Percentiles rank a stretch among this genome's conserved stretches.
Conservation (phyloP, 2,797 vertebrate species). For the Nannoperca obscura region DNA sequence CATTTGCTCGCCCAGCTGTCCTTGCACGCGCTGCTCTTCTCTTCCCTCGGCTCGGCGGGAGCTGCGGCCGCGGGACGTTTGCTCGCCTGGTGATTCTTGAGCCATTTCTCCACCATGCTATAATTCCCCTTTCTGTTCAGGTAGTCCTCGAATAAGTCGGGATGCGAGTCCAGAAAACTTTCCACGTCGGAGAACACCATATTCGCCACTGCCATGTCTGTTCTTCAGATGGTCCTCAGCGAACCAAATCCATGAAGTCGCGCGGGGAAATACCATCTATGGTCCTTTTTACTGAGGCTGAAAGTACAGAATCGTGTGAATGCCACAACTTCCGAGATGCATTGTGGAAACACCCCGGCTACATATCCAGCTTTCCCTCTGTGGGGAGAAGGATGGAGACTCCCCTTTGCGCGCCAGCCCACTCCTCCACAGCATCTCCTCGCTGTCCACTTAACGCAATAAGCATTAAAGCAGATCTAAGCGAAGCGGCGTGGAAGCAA, state of each 20-base stretch:
- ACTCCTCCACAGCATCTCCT: constrained; percentile 57
- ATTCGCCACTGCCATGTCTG: constrained; percentile 85
- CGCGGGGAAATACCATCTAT: constrained; percentile 77
- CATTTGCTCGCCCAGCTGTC: constrained; percentile 86
- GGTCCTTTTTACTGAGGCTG: constrained; percentile 57
- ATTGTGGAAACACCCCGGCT: constrained; percentile 53
- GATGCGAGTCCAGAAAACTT: constrained; percentile 96
- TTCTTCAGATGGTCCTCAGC: constrained; percentile 67
- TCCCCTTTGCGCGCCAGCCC: constrained; percentile 66
- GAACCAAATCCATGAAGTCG: constrained; percentile 71
- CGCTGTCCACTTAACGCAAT: neutral
- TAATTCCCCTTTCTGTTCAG: constrained; percentile 91
- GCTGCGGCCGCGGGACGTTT: constrained; percentile 68
- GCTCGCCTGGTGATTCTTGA: constrained; percentile 86
- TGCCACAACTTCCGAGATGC: constrained; percentile 68
- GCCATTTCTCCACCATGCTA: constrained; percentile 94
- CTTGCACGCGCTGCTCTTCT: constrained; percentile 78
- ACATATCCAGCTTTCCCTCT: constrained; percentile 54
- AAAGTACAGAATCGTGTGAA: constrained; percentile 48
- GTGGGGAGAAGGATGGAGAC: constrained; percentile 59
- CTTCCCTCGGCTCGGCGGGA: constrained; percentile 62
- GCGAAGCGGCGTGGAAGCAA: neutral
- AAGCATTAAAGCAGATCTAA: constrained; percentile 20
- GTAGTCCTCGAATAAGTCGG: constrained; percentile 93
- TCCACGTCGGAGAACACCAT: constrained; percentile 96